These are phyloP conservation scores for Peromyscus attwateri DNA, from an alignment of 2,797 vertebrate species.

Conservation along the genomic window DNA sequence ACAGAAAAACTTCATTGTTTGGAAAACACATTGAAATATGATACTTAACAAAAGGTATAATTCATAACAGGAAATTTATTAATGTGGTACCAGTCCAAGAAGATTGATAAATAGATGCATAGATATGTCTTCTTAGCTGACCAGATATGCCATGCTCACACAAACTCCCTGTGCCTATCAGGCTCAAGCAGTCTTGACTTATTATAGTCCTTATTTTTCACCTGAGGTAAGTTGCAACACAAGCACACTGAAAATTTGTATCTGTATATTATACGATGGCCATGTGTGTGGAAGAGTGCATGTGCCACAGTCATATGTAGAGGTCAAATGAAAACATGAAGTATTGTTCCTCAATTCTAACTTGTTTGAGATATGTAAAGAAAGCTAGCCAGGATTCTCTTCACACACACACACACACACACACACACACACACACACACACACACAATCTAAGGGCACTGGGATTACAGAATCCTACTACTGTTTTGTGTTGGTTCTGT, in stretches of 20 bases:
- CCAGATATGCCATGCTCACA: not conserved
- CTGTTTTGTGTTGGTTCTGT: not conserved
- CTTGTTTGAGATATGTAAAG: not conserved
- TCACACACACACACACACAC: too few relatives aligned
- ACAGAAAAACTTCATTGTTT: not conserved
- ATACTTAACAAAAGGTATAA: constrained; percentile 7
- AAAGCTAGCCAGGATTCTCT: not conserved
- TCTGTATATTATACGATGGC: not conserved
- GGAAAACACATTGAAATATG: not conserved
- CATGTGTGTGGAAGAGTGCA: too few relatives aligned
- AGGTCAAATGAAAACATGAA: not conserved
- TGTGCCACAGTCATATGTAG: not conserved
- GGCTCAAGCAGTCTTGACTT: not conserved
- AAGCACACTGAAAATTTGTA: not conserved
- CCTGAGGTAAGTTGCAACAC: not conserved
- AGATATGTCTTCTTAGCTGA: not conserved
- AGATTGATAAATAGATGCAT: too few relatives aligned
- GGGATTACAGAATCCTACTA: not conserved
- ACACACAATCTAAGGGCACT: too few relatives aligned
- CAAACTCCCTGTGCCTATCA: not conserved
- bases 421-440: too few relatives aligned
- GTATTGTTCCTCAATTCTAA: not conserved
- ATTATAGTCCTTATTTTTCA: not conserved
- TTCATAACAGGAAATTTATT: not conserved
- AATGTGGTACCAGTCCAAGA: not conserved